Evolutionary conservation across 2,888 invertebrate genomes (phyloP), one percentile per base, ranked within the genome.

Genomic region (Calameuta filiformis): DNA sequence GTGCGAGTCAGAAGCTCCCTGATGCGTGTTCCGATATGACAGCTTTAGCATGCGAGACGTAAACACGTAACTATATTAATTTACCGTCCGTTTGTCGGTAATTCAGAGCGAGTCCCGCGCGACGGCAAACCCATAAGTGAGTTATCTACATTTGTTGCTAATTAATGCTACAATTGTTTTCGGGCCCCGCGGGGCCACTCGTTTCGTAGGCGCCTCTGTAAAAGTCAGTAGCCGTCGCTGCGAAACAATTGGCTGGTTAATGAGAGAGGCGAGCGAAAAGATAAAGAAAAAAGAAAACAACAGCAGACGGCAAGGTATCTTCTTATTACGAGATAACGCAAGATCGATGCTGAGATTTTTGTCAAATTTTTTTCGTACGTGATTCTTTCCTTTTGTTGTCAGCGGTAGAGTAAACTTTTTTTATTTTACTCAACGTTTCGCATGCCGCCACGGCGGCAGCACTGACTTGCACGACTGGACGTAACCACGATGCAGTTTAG

Each of bases 361-460:
- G 6, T 2, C 1, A 9, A 56, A 23, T 56, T 56, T 56, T 23
- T 6, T 23, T 23, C 9, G 1, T 12, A 1, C 37, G 37, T 12
- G 37, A 37, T 37, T 12, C 37, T 37, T 37, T 9, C 9, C 23
- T 9, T 2, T 23, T 56, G 2, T 2, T 9, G 56, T 56, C 23
- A 56, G 56, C 23, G 23, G 9, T 23, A 37, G 37, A 37, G 3
- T 12, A 9, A 9, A 56, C 6, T 0, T 40, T 23, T 23, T 56
- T 37, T 4, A 0, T 56, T 56, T 9, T 56, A 23, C 56, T 56
- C 23, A 0, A 56, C 23, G 23, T 56, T 56, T 71, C 71, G 33
- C 30, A 33, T 40, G 12, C 9, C 56, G 69, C 76, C 69, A 74
- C 77, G 85, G 35, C 77, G 86, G 84, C 85, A 86, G 84, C 85